Base-by-base conservation (phyloP, 2,797 vertebrate genomes). In the Naso thynnoides region DNA sequence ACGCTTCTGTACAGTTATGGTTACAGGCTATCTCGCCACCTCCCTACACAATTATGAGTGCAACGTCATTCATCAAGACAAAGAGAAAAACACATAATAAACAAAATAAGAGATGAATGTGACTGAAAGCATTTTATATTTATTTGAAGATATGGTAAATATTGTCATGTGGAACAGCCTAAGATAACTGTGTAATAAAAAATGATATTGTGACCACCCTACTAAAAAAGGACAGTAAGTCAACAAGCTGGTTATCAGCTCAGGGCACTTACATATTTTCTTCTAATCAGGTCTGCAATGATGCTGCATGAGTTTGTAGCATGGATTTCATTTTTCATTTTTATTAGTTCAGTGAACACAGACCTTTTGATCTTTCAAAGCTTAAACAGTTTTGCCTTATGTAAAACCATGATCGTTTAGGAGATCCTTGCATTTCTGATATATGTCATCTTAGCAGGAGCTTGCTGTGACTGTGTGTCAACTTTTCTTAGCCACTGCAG, bases 391-490 rank as follows among this genome's bases (percentile, higher is more conserved):
- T 83, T 81, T 26, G 39, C 48, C 71, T 63, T 75, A 71, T 73
- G 73, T 66, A 56, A 69, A 85, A 56, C 24, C 81, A 78, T 21
- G 65, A 76, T 54, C 8, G 2, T 5, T 0, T 8, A 64, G 53
- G 48, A n/a, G 14, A 23, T 73, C 60, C 55, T 70, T 55, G 78
- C 66, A 41, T 48, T 61, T 71, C 64, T 53, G 66, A 81, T 82
- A 79, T 7, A 24, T 53, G 42, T 65, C 36, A 31, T 73, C 67
- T 78, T 19, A 1, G 49, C 63, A 1, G 5, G 64, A 55, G 65
- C n/a, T 24, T 10, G 69, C 38, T 27, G 31, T 86, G 84, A 81
- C 79, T 70, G 73, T 53, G 70, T 53, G 74, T 84, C 56, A 57
- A 29, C 62, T 71, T 62, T 69, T 65, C 70, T 79, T 63, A 76